Conservation (phyloP, 1,140 invertebrate species). For the Eufriesea mexicana region DNA sequence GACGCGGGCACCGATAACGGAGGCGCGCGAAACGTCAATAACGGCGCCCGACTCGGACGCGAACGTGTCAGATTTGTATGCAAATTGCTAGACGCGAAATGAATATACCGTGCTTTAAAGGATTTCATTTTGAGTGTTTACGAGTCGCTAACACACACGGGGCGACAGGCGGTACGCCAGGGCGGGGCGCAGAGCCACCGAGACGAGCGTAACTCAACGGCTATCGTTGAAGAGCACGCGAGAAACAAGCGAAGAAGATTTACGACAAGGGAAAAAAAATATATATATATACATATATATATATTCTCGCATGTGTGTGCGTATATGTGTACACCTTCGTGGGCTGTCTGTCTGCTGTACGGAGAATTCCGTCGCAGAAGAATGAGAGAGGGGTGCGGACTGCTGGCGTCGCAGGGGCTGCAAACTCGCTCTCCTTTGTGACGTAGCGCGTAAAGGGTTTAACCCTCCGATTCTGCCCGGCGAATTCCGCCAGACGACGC, state of each 20-base stretch:
- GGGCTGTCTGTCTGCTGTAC: too few species aligned
- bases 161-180: conserved; percentile 16
- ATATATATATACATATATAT: too few species aligned
- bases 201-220: conserved; percentile 62
- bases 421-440: conserved; percentile 71
- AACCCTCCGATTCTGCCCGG: conserved; percentile 49
- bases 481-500: conserved; percentile 48
- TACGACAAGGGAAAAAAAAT: conserved; percentile 62
- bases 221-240: conserved; percentile 67
- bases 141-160: conserved; percentile 58
- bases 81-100: conserved; percentile 56
- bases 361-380: conserved; percentile 55
- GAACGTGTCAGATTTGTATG: conserved; percentile 58
- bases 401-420: conserved; percentile 56
- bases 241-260: conserved; percentile 71
- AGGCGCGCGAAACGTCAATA: conserved; percentile 46
- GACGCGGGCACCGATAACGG: not conserved
- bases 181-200: not conserved
- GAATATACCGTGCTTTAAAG: conserved; percentile 63
- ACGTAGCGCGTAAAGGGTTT: conserved; percentile 71
- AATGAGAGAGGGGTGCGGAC: conserved; percentile 54
- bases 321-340: not conserved
- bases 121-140: conserved; percentile 67
- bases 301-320: conserved; percentile 39
- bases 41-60: conserved; percentile 13